Conservation (phyloP, 2,888 invertebrate genomes). For the Clepsis dumicolana region DNA sequence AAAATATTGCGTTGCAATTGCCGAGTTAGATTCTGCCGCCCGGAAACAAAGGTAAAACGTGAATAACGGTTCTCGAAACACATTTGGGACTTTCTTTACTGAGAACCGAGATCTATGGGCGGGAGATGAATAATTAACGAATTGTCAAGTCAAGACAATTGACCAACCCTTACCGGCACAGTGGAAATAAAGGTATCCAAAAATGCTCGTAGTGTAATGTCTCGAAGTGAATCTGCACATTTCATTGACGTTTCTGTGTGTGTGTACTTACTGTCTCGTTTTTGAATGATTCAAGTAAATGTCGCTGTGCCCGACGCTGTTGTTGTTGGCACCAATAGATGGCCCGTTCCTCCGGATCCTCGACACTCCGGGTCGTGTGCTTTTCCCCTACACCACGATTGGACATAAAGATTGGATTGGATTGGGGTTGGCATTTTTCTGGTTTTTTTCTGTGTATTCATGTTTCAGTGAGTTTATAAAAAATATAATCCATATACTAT, state of each 20-base stretch:
- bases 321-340: no score
- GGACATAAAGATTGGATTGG: no score
- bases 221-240: slow-evolving; percentile 2
- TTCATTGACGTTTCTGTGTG: background rate
- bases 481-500: no score
- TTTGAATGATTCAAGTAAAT: no score
- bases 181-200: slow-evolving; percentile 6
- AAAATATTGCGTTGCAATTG: slow-evolving; percentile 23
- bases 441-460: no score
- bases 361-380: no score
- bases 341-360: no score
- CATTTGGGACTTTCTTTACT: slow-evolving; percentile 40
- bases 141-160: slow-evolving; percentile 23
- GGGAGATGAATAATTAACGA: slow-evolving; percentile 39
- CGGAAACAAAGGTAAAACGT: slow-evolving; percentile 12
- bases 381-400: no score
- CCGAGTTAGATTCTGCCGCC: slow-evolving; percentile 19
- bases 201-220: background rate
- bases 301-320: no score
- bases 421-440: no score
- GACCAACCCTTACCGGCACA: slow-evolving; percentile 36
- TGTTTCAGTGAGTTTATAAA: no score
- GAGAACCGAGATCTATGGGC: slow-evolving; percentile 35
- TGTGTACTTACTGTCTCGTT: background rate
- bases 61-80: slow-evolving; percentile 33